phyloP scores from a whole-genome alignment of 1,140 invertebrate genomes.

The Apolygus lucorum region DNA sequence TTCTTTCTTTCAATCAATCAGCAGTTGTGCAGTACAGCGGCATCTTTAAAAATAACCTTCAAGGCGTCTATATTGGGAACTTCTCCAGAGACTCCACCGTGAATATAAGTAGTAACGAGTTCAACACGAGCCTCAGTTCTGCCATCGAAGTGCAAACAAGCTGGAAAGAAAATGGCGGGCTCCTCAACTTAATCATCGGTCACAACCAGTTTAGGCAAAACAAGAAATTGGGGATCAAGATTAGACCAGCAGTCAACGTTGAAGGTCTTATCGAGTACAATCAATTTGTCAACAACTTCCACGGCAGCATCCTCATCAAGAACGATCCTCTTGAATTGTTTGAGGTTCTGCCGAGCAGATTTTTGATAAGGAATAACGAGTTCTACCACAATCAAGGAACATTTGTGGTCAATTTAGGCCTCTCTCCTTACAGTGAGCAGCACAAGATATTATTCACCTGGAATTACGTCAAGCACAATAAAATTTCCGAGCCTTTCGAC shows the following conservation, averaged over 20 bases:
- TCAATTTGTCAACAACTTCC: constrained; percentile 68
- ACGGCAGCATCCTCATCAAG: constrained; percentile 77
- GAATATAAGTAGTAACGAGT: constrained; percentile 78
- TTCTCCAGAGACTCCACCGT: constrained; percentile 55
- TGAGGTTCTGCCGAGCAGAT: constrained; percentile 55
- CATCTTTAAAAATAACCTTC: constrained; percentile 71
- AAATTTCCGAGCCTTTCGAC: constrained; percentile 77
- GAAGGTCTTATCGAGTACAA: constrained; percentile 75
- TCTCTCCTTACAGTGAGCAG: constrained; percentile 72
- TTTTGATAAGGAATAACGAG: constrained; percentile 78
- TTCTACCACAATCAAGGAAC: constrained; percentile 78
- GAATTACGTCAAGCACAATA: constrained; percentile 81
- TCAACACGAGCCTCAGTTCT: constrained; percentile 63
- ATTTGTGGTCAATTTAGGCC: constrained; percentile 77
- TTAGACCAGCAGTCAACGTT: constrained; percentile 78
- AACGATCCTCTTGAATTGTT: constrained; percentile 68
- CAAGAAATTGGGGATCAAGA: constrained; percentile 61
- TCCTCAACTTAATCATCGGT: constrained; percentile 62
- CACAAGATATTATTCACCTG: constrained; percentile 79
- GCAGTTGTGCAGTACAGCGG: constrained; percentile 79
- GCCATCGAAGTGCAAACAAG: constrained; percentile 70
- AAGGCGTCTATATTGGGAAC: constrained; percentile 73
- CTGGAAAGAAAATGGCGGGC: constrained; percentile 46
- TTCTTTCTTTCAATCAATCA: constrained; percentile 68
- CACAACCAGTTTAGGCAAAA: constrained; percentile 76